Percentiles rank a stretch among this genome's conserved stretches.
Evolutionary conservation across 1,140 invertebrate genomes (phyloP).

Genomic region (Neodiprion lecontei): DNA sequence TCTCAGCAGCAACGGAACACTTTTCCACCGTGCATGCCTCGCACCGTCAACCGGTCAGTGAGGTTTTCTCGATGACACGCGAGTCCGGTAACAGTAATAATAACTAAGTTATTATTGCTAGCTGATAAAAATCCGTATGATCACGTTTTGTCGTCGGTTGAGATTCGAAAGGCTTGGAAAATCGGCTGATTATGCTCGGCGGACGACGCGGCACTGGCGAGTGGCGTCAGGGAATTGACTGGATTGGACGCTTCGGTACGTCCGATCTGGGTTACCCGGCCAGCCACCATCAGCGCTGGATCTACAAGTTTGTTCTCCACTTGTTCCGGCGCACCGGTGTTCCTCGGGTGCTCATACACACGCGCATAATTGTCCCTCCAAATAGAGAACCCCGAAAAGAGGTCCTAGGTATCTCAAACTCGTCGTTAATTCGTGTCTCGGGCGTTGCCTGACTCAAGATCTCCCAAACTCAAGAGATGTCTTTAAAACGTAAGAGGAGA

Average conservation of each 20-base stretch:
- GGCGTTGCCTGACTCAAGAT: background rate
- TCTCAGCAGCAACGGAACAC: background rate
- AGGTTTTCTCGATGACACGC: no score
- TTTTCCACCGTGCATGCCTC: background rate
- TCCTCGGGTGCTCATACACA: constrained; percentile 20
- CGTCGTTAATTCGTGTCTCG: background rate
- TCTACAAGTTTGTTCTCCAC: constrained; percentile 4
- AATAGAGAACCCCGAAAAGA: background rate
- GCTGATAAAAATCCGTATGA: background rate
- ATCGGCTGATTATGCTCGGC: constrained; percentile 31
- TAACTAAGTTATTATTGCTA: background rate
- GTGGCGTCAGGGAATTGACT: constrained; percentile 45
- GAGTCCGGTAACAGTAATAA: no score
- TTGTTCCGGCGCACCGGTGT: constrained; percentile 34
- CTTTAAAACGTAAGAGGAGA: background rate
- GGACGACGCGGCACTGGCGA: constrained; percentile 54
- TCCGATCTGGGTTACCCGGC: constrained; percentile 63
- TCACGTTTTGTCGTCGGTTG: background rate
- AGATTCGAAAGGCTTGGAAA: background rate
- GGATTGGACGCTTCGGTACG: constrained; percentile 35
- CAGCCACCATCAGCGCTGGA: constrained; percentile 40
- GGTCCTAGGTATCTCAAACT: background rate
- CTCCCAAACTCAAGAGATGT: background rate
- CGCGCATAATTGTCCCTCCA: background rate
- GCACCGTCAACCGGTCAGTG: no score